Evolutionary conservation across 2,797 vertebrate genomes (phyloP), one percentile per base, ranked within the genome.

Genomic region (Chloroceryle inda): DNA sequence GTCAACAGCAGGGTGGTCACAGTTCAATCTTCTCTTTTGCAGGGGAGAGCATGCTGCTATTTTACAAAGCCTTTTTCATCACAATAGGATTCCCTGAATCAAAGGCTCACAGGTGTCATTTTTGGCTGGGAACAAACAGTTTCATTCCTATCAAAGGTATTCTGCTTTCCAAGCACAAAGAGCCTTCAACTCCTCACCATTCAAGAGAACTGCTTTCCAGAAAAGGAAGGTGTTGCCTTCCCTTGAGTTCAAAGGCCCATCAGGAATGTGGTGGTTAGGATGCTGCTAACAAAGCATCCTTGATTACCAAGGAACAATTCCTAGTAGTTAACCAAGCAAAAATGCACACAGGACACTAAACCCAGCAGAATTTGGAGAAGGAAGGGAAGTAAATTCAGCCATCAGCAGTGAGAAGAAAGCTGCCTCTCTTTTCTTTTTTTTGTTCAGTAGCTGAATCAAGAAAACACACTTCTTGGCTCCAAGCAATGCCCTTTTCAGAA

Each of bases 41-140:
- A 95, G 83, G 18, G 92, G 90, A 88, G 88, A 23, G 47, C 77
- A 77, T 4, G 4, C 29, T 89, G 71, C 86, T 96, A 8, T 89
- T 94, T 93, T 31, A 79, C 52, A 82, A 86, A 89, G 37, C 14
- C 67, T 87, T 90, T 95, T 93, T 93, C 77, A 89, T 96, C 89
- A 87, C 87, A 81, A 89, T 84, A 64, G 91, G 78, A 88, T 87
- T 94, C 86, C 59, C 22, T 61, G 45, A 87, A 84, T 91, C 85
- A 94, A 96, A 96, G 79, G 58, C 38, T 85, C 64, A 71, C 86
- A 96, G 93, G 96, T 96, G 88, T 88, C 88, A 89, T 89, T 95
- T 92, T 95, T 92, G 92, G 93, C 90, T 72, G 63, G 58, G 79
- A 94, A 56, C 44, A 93, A 77, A n/a, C 38, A 24, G 31, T 74